Evolutionary conservation across 2,888 invertebrate species (phyloP), one percentile per base, ranked within the genome.

Genomic region (Syritta pipiens): DNA sequence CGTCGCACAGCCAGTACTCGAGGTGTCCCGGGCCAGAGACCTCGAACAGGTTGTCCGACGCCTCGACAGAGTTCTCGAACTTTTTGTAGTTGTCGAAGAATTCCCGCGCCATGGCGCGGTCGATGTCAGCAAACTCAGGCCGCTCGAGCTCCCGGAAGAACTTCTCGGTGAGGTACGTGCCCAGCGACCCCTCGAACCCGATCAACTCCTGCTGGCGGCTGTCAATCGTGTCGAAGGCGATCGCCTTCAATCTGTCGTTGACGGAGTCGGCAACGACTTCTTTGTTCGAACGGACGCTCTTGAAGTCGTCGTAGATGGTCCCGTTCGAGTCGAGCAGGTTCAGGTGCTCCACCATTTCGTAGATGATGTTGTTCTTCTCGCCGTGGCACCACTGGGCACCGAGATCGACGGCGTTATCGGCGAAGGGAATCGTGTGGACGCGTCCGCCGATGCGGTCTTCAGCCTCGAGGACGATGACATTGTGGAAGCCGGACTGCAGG

Each of bases 321-420:
- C 83, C 84, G 0, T 87, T 86, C 1, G 82, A 51, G 30, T 86
- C 85, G n/a, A 89, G 82, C 6, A 87, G 17, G 48, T 85, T 32
- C 30, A 85, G 35, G 3, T 85, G 68, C 46, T 84, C 81, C 4
- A 91, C 92, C 48, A 92, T 84, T 37, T 92, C 89, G 83, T 90
- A 93, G 0, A 93, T 91, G 19, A 90, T 83, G 86, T 94, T 92
- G 46, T 89, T 90, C 84, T 91, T 88, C 85, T 94, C 93, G 0
- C 95, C 88, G 44, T 87, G 88, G 49, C 88, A 93, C 95, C 95
- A 95, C 82, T 95, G 94, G 44, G 94, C 95, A 0, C 95, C 95
- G 51, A 94, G 84, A 85, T 95, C 95, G 3, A 95, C 89, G 3
- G 91, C 87, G 77, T 90, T 90, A 0, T 90, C 90, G 1, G 90